Evolutionary conservation across 2,113 vertebrate genomes (phyloP), one percentile per base, ranked within the genome.

Genomic region (Stercorarius parasiticus): DNA sequence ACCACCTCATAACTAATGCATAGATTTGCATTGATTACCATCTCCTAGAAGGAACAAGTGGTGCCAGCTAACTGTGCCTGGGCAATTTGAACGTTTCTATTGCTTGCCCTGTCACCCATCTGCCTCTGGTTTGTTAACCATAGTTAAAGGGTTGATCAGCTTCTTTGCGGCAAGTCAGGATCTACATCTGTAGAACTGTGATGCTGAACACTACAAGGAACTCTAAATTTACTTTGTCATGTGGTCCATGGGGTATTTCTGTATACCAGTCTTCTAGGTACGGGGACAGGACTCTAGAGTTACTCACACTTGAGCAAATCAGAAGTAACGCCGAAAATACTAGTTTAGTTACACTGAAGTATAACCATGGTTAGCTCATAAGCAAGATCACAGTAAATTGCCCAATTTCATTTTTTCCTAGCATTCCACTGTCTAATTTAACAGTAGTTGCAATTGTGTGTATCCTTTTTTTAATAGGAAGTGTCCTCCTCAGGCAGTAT

Each of bases 1-100:
- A 97, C 40, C 91, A 96, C 79, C 94, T 97, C 91, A 81, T 95
- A 88, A 95, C 78, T 64, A 92, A 83, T 88, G 79, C 95, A 91
- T 69, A 96, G 94, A 97, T 97, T 98, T 97, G 79, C 94, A 97
- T 82, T 82, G 94, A 96, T 96, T 96, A 83, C 83, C 66, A 15
- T 82, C n/a, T 93, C 86, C 73, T 89, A 43, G 87, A 93, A 96
- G 61, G 74, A 92, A 66, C 82, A 86, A 67, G 45, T 65, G 42
- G 42, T 88, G 62, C 47, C 71, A 58, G 43, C 40, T 93, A 36
- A 18, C 5, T 89, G 59, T 89, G 78, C 61, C 69, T 86, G 88
- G 71, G n/a, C 21, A 30, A 59, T 89, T 45, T 88, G 66, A 50
- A 56, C 5, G 2, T 58, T 69, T 95, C 45, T 74, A 6, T 80